A percentile compares a stretch with the other conserved stretches of the same genome.
These are phyloP conservation scores for Clarias pachynema DNA, from an alignment of 2,797 vertebrate species.

Conservation along the genomic window DNA sequence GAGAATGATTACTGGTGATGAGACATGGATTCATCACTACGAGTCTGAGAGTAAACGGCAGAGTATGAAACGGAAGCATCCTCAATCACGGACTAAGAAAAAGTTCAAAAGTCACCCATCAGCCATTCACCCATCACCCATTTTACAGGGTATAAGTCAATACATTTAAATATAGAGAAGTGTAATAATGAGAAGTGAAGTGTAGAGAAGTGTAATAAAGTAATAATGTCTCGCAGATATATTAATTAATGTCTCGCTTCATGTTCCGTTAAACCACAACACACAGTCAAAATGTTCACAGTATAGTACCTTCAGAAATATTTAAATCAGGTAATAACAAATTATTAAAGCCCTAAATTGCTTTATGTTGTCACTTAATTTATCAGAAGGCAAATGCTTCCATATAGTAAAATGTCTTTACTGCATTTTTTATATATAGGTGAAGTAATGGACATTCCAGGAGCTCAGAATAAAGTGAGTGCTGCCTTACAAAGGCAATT, in stretches of 20 bases:
- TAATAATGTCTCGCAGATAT: background rate
- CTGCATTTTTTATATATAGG: slow-evolving; percentile 69
- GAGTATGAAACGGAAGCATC: too few species aligned
- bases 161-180: background rate
- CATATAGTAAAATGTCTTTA: background rate
- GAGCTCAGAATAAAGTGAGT: slow-evolving; percentile 77
- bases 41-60: too few species aligned
- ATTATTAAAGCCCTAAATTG: background rate
- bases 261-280: background rate
- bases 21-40: too few species aligned
- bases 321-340: background rate
- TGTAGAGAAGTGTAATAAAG: background rate
- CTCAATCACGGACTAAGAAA: too few species aligned
- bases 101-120: too few species aligned
- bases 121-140: too few species aligned
- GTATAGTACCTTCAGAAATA: background rate
- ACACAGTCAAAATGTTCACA: background rate
- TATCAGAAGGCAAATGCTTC: background rate
- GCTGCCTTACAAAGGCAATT: background rate
- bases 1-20: too few species aligned
- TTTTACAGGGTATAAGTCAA: background rate
- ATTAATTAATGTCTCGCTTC: background rate
- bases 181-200: background rate
- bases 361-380: background rate
- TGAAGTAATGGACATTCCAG: slow-evolving; percentile 78